Evolutionary conservation across 1,140 invertebrate genomes (phyloP), one percentile per base, ranked within the genome.

Genomic region (Stenopsyche tienmushanensis): DNA sequence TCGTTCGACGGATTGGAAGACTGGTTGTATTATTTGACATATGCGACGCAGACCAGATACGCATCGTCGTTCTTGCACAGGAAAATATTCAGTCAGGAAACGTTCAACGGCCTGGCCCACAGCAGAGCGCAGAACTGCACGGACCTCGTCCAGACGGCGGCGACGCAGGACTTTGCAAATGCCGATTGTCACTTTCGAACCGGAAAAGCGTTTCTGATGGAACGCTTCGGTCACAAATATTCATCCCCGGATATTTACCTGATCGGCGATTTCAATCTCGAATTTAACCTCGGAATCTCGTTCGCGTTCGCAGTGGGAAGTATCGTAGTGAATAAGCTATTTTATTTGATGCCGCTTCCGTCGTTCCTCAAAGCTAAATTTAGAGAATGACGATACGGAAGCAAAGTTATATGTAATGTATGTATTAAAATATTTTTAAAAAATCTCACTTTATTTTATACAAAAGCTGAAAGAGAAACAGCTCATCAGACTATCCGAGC

Each of bases 361-460:
- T 85, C 87, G n/a, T 92, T 89, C 73, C 83, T 96, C 3, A 93
- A 92, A 75, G 86, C 89, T 20, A 97, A 97, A 78, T 97, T 96
- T 78, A 85, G 92, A 73, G 92, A 93, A 74, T 91, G 78, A 83
- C n/a, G n/a, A n/a, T n/a, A n/a, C n/a, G n/a, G n/a, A n/a, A n/a
- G n/a, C n/a, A n/a, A 34, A 34, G 13, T 34, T 13, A 34, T 34
- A 34, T 7, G 13, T 34, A 34, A 5, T 13, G 29, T 34, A 34
- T 7, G 5, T 7, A 34, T 34, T 34, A 34, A 34, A 34, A 34
- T 34, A 34, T 34, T 5, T 34, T 34, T 34, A 34, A 34, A 34
- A 34, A 34, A n/a, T n/a, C n/a, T n/a, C n/a, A n/a, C n/a, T n/a
- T n/a, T n/a, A n/a, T n/a, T n/a, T n/a, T n/a, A n/a, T n/a, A n/a